Conservation (phyloP, 2,888 invertebrate genomes). For the Drosophila subquinaria region DNA sequence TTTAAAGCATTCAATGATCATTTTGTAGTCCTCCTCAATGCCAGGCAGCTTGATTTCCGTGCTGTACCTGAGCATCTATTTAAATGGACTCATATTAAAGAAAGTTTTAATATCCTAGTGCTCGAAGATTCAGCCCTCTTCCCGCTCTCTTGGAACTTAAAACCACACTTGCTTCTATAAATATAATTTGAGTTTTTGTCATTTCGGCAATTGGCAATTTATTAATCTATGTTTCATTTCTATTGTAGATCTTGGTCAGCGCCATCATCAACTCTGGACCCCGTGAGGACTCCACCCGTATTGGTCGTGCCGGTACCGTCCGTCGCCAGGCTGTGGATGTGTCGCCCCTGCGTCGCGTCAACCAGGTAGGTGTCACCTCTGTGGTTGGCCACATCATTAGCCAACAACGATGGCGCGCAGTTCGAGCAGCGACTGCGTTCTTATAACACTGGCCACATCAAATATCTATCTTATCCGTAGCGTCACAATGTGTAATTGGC, state of each 20-base stretch:
- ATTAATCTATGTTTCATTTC: not conserved
- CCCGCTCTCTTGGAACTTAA: conserved; percentile 61
- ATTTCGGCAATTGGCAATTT: not conserved
- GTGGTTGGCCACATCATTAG: not conserved
- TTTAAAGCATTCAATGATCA: not conserved
- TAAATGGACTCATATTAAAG: conserved; percentile 44
- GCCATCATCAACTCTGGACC: conserved; percentile 99
- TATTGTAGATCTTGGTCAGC: conserved; percentile 92
- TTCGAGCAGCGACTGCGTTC: conserved; percentile 58
- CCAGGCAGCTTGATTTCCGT: conserved; percentile 11
- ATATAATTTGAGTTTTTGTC: not conserved
- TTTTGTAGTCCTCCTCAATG: conserved; percentile 84
- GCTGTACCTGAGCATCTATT: conserved; percentile 40
- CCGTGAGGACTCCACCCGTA: conserved; percentile 99
- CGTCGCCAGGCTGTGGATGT: conserved; percentile 99
- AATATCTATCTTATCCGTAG: conserved; percentile 81
- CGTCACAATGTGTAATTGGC: conserved; percentile 68
- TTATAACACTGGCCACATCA: conserved; percentile 70
- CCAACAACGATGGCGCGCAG: conserved; percentile 62
- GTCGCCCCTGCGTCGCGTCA: conserved; percentile 98
- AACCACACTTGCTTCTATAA: conserved; percentile 37
- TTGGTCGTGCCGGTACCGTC: conserved; percentile 99
- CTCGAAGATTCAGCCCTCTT: conserved; percentile 44
- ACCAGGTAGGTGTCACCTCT: conserved; percentile 88
- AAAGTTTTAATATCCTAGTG: conserved; percentile 64